Base-by-base conservation (phyloP, 1,140 invertebrate species). In the Macrobrachium nipponense region DNA sequence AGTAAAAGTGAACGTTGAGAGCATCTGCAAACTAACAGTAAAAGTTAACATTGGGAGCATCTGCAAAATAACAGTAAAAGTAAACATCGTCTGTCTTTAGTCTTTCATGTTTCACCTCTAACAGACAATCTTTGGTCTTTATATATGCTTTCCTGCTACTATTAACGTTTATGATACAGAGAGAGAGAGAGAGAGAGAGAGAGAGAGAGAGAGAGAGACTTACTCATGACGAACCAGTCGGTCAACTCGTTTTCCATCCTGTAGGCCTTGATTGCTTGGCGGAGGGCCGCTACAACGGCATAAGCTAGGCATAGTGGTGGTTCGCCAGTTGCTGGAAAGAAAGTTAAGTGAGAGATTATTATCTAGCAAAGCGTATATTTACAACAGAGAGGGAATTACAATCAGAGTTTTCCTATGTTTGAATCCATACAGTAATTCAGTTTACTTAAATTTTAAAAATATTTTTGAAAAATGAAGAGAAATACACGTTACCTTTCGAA, bases 251-350 rank as follows among this genome's bases (percentile, higher is more conserved):
- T 91, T 90, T 95, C 94, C 79, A 90, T 90, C 87, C 94, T 91
- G 8, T 94, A 93, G 2, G 95, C 93, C 89, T 92, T 91, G 27
- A 97, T 91, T 0, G 96, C 96, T 80, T 95, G 91, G 85, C 94
- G 92, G 68, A 96, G 92, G 20, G 96, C 96, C 89, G 95, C 93
- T 76, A 95, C 92, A 43, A 95, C 92, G 8, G 92, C 91, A 64
- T 92, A 91, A 58, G 93, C 92, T 91, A 96, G 91, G 89, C 95
- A 95, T 20, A 96, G 90, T 0, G 96, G 95, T 8, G 96, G 95
- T 90, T 97, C 96, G 15, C 95, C 95, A 89, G 94, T 94, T n/a
- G 95, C 96, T 94, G 91, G 27, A 36, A 36, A 36, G 27, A 36
- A 36, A 36, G 4, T 36, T 2, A 36, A 1, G 27, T 36, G 4